Evolutionary conservation across 2,797 vertebrate genomes (phyloP).

Genomic region (Myripristis jacobus): DNA sequence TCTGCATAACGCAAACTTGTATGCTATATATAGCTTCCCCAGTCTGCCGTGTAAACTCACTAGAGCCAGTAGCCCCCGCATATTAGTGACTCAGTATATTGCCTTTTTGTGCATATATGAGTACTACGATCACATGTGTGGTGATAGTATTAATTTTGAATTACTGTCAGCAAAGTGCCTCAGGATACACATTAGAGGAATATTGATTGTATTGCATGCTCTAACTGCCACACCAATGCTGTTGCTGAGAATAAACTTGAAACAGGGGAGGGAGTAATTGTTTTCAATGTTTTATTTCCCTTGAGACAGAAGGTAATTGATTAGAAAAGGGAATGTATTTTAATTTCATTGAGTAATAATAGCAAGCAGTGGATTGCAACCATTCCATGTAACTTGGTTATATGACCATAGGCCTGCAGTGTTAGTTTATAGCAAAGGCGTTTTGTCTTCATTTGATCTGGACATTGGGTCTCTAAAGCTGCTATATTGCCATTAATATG

Average conservation of each 20-base stretch:
- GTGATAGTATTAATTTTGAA: constrained; percentile 28
- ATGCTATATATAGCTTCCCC: neutral
- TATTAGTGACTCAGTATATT: neutral
- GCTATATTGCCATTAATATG: neutral
- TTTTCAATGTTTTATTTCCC: constrained; percentile 64
- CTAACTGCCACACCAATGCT: neutral
- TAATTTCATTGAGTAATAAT: constrained; percentile 59
- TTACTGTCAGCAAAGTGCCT: constrained; percentile 25
- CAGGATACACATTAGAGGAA: constrained; percentile 41
- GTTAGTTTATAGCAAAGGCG: constrained; percentile 17
- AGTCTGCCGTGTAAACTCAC: neutral
- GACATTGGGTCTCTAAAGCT: constrained; percentile 12
- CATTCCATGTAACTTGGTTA: constrained; percentile 25
- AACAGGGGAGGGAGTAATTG: constrained; percentile 57
- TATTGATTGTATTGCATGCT: constrained; percentile 49
- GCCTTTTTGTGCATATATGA: constrained; percentile 10
- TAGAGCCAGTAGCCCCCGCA: neutral
- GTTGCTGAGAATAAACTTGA: constrained; percentile 39
- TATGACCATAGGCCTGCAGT: neutral
- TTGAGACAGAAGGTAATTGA: constrained; percentile 58
- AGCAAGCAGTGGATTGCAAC: constrained; percentile 27
- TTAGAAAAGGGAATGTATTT: constrained; percentile 59
- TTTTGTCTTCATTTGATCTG: constrained; percentile 20
- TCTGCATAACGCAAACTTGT: neutral
- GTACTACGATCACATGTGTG: constrained; percentile 15